Evolutionary conservation across 1,140 invertebrate genomes (phyloP).

Genomic region (Drosophila mojavensis): DNA sequence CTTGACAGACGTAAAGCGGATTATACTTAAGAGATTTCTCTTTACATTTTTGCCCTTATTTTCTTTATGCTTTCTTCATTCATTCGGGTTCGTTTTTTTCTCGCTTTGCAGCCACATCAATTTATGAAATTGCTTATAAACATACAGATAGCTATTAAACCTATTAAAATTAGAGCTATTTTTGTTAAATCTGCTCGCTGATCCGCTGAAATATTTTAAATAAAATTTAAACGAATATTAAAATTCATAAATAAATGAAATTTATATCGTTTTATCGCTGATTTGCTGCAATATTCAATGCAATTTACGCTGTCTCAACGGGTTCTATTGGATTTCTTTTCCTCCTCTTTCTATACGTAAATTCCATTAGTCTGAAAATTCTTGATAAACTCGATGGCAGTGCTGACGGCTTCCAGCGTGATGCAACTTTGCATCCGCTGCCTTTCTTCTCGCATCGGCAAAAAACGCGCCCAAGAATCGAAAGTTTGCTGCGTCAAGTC

Average conservation of each 20-base stretch:
- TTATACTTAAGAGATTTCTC: constrained; percentile 46
- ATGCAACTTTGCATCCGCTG: constrained; percentile 25
- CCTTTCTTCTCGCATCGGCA: neutral
- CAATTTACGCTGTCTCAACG: neutral
- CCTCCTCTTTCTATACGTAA: constrained; percentile 22
- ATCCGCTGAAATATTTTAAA: neutral
- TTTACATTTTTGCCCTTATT: constrained; percentile 1
- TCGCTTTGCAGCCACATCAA: constrained; percentile 13
- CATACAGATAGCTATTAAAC: constrained; percentile 11
- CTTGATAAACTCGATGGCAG: constrained; percentile 37
- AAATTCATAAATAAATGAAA: neutral
- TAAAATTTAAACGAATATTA: too few relatives aligned
- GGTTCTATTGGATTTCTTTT: neutral
- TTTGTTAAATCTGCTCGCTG: neutral
- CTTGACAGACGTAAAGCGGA: constrained; percentile 42
- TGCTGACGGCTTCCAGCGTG: constrained; percentile 14
- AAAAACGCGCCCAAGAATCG: too few relatives aligned
- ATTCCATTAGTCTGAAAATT: constrained; percentile 57
- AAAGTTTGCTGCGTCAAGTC: neutral
- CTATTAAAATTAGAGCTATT: constrained; percentile 1
- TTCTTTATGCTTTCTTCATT: neutral
- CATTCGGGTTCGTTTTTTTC: neutral
- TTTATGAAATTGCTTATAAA: constrained; percentile 41
- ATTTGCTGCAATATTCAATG: constrained; percentile 7
- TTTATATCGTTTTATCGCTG: neutral